Conservation (phyloP, 2,113 vertebrate species). For the Ceyx cyanopectus region DNA sequence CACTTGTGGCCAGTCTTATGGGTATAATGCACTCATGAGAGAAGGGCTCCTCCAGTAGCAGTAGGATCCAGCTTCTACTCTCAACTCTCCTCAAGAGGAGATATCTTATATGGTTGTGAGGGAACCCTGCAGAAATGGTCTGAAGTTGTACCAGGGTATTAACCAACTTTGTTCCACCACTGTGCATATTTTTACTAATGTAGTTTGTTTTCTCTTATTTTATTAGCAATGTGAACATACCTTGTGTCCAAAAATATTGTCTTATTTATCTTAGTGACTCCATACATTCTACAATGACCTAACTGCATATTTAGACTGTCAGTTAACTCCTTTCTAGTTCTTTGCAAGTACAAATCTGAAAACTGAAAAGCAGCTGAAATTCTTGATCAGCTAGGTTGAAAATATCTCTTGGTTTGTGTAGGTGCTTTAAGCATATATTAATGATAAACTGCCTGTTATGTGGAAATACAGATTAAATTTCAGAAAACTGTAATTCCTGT, state of each 20-base stretch:
- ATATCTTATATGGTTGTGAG: accelerated
- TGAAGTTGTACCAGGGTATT: not conserved
- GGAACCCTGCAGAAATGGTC: not conserved
- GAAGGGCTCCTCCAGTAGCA: not conserved
- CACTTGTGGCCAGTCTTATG: not conserved
- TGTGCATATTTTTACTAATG: not conserved
- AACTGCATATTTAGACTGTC: not conserved
- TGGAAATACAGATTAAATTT: not conserved
- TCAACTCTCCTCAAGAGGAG: not conserved
- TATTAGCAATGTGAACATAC: not conserved
- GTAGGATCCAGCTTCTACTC: not conserved
- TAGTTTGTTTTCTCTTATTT: not conserved
- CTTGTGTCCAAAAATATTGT: not conserved
- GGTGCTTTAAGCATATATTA: not conserved
- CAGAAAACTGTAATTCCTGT: not conserved
- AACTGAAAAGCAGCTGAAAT: not conserved
- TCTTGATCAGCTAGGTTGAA: not conserved
- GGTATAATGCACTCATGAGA: not conserved
- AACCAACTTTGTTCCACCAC: not conserved
- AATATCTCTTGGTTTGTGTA: not conserved
- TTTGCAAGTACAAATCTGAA: not conserved
- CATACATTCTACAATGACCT: accelerated
- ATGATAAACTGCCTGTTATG: not conserved
- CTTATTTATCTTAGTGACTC: not conserved
- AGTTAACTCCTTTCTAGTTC: not conserved